phyloP scores from a whole-genome alignment of 1,140 invertebrate genomes.

The Apolygus lucorum region DNA sequence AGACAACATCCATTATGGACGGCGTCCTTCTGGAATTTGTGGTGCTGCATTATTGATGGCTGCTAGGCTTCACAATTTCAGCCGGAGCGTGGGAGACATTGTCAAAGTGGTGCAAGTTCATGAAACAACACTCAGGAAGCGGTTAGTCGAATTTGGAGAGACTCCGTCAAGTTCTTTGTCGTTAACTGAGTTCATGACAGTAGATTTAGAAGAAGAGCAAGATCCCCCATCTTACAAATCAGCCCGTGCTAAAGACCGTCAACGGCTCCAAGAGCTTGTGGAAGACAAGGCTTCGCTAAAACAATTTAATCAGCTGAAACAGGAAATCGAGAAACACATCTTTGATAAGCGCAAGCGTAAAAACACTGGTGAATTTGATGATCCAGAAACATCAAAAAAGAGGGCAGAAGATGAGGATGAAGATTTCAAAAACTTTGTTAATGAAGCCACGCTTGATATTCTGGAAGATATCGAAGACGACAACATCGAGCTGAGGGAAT shows the following conservation, averaged over 20 bases:
- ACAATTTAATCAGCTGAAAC: conserved; percentile 60
- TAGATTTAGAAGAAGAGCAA: conserved; percentile 93
- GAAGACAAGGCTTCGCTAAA: conserved; percentile 53
- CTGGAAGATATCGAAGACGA: conserved; percentile 43
- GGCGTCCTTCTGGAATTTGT: conserved; percentile 75
- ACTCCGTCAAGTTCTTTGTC: conserved; percentile 81
- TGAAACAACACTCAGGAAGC: conserved; percentile 84
- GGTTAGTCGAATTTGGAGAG: conserved; percentile 91
- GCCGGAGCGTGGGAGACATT: conserved; percentile 76
- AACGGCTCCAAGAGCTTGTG: conserved; percentile 59
- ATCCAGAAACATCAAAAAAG: not conserved
- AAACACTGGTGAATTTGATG: not conserved
- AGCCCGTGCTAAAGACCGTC: conserved; percentile 75
- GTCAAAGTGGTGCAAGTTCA: conserved; percentile 94
- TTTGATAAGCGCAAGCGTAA: conserved; percentile 42
- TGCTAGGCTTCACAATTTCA: conserved; percentile 85
- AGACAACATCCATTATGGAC: conserved; percentile 92
- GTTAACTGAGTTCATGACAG: conserved; percentile 92
- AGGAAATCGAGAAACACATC: conserved; percentile 64
- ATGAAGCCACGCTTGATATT: conserved; percentile 47
- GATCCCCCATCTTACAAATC: conserved; percentile 92
- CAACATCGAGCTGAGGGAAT: conserved; percentile 6
- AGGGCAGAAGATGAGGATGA: conserved; percentile 38
- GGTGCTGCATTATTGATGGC: conserved; percentile 79
- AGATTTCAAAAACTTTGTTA: conserved; percentile 48